phyloP scores from a whole-genome alignment of 2,113 vertebrate genomes.

The Gopherus flavomarginatus region DNA sequence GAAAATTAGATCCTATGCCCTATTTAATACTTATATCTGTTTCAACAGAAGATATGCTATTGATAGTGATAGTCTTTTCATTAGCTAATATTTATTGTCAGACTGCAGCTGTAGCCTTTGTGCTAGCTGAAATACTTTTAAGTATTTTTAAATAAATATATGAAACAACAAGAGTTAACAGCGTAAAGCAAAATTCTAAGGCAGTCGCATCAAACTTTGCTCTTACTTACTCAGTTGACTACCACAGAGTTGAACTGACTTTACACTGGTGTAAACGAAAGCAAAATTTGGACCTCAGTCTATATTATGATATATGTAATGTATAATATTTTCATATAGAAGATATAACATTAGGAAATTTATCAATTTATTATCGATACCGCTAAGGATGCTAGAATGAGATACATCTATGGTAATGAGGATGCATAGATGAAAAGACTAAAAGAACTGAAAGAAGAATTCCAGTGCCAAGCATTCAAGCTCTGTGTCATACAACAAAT shows the following conservation, averaged over 20 bases:
- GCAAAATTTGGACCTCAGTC: conserved; percentile 13
- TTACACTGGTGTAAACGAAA: conserved; percentile 23
- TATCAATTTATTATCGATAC: not conserved
- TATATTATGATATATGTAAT: not conserved
- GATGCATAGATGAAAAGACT: not conserved
- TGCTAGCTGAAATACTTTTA: conserved; percentile 40
- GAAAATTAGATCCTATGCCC: conserved; percentile 37
- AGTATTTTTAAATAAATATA: conserved; percentile 43
- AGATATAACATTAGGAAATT: not conserved
- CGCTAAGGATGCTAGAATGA: not conserved
- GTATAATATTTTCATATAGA: not conserved
- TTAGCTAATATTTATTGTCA: conserved; percentile 47
- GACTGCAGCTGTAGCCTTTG: conserved; percentile 50
- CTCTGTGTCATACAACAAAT: not conserved
- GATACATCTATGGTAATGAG: not conserved
- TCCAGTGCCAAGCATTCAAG: not conserved
- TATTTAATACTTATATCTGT: conserved; percentile 30
- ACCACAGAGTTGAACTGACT: not conserved
- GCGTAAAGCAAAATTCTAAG: conserved; percentile 51
- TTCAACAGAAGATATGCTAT: not conserved
- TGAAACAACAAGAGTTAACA: conserved; percentile 31
- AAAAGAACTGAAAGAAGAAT: not conserved
- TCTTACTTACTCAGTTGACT: conserved; percentile 33
- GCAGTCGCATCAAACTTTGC: conserved; percentile 15
- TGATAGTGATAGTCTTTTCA: conserved; percentile 42